phyloP scores from a whole-genome alignment of 2,797 vertebrate genomes.

The Mionectes olivaceus region DNA sequence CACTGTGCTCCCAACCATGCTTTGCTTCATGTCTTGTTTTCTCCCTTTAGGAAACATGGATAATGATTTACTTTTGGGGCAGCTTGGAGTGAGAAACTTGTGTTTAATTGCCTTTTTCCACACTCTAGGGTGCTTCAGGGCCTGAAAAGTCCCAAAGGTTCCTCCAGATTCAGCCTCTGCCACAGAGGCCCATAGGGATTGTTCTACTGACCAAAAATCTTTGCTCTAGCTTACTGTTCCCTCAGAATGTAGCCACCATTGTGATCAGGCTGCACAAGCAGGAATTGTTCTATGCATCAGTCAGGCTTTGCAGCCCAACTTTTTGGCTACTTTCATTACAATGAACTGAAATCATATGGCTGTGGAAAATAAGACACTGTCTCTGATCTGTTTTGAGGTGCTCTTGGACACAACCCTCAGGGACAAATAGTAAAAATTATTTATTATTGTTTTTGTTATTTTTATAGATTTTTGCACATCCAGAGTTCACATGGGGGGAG shows the following conservation, averaged over 20 bases:
- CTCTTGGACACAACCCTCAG: not conserved
- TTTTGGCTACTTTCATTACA: not conserved
- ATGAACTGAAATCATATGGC: not conserved
- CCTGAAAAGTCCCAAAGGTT: not conserved
- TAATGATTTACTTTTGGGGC: not conserved
- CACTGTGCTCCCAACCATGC: not conserved
- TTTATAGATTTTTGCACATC: not conserved
- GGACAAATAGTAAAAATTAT: not conserved
- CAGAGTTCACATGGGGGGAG: not conserved
- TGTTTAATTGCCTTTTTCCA: not conserved
- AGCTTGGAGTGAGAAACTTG: not conserved
- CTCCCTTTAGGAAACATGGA: not conserved
- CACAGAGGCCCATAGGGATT: not conserved
- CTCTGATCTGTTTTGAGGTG: not conserved
- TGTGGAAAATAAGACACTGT: not conserved
- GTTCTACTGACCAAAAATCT: not conserved
- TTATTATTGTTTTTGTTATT: conserved; percentile 1
- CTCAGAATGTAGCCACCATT: rapidly evolving
- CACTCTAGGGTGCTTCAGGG: not conserved
- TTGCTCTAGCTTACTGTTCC: not conserved
- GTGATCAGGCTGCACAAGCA: not conserved
- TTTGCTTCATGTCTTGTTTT: not conserved
- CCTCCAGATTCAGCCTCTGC: not conserved
- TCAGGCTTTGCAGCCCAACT: not conserved
- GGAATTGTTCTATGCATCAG: not conserved